These are phyloP conservation scores for Pseudochromis fuscus DNA, from an alignment of 2,797 vertebrate genomes.

Conservation along the genomic window DNA sequence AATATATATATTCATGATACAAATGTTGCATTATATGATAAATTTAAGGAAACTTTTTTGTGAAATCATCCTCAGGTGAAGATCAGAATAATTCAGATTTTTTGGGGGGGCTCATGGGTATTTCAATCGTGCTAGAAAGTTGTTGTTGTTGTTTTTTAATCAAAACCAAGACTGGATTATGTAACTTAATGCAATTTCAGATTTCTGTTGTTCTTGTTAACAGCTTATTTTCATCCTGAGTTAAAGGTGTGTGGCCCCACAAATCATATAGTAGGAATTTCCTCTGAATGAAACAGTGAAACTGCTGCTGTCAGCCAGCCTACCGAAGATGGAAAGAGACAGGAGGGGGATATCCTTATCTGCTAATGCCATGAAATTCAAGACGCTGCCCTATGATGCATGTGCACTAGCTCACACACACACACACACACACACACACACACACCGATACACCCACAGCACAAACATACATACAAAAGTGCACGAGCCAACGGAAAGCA, in stretches of 20 bases:
- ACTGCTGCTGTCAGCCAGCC: slow-evolving; percentile 62
- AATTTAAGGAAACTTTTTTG: too few species aligned
- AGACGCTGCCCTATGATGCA: slow-evolving; percentile 63
- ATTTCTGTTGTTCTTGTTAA: too few species aligned
- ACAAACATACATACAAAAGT: slow-evolving; percentile 41
- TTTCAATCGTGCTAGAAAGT: too few species aligned
- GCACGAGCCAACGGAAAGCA: slow-evolving; percentile 23
- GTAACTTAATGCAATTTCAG: too few species aligned
- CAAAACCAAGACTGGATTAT: too few species aligned
- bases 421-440: slow-evolving; percentile 11
- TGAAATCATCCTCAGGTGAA: too few species aligned
- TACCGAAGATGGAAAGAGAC: slow-evolving; percentile 67
- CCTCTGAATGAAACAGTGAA: slow-evolving; percentile 46
- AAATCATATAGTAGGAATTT: not conserved
- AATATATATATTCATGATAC: too few species aligned
- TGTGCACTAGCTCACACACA: slow-evolving; percentile 40
- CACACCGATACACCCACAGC: slow-evolving; percentile 18
- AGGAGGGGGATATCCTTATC: slow-evolving; percentile 75
- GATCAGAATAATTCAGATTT: too few species aligned
- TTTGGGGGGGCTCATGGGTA: too few species aligned
- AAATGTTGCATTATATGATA: too few species aligned
- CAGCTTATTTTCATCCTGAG: too few species aligned
- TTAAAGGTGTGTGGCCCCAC: not conserved
- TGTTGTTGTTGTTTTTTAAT: too few species aligned
- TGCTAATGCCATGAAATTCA: slow-evolving; percentile 85